Evolutionary conservation across 1,140 invertebrate genomes (phyloP).

Genomic region (Ceratitis capitata): DNA sequence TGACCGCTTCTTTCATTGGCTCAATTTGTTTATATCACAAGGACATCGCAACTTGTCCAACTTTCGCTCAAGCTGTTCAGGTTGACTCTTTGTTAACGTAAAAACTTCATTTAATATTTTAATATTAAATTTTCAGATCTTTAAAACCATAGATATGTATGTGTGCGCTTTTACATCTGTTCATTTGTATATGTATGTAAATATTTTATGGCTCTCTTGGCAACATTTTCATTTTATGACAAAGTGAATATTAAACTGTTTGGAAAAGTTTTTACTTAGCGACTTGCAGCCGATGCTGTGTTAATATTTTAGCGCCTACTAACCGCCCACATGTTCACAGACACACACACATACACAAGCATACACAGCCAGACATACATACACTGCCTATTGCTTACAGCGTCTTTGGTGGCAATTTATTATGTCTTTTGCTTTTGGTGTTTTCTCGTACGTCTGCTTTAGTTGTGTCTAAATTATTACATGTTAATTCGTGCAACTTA

Average conservation of each 20-base stretch:
- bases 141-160: too few species aligned
- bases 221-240: slow-evolving; percentile 25
- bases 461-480: neutral
- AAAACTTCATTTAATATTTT: too few species aligned
- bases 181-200: too few species aligned
- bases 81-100: too few species aligned
- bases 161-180: neutral
- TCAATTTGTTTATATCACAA: too few species aligned
- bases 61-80: too few species aligned
- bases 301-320: neutral
- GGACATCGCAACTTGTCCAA: too few species aligned
- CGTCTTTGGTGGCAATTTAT: neutral
- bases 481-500: slow-evolving; percentile 22
- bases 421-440: neutral
- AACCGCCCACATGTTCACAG: too few species aligned
- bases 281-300: neutral
- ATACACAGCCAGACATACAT: too few species aligned
- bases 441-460: too few species aligned
- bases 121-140: neutral
- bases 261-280: neutral
- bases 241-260: slow-evolving; percentile 37
- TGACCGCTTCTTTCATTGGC: too few species aligned
- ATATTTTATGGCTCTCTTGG: neutral
- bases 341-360: too few species aligned
- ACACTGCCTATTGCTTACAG: neutral